Conservation (phyloP, 2,888 invertebrate genomes). For the Stictocephala bisonia region DNA sequence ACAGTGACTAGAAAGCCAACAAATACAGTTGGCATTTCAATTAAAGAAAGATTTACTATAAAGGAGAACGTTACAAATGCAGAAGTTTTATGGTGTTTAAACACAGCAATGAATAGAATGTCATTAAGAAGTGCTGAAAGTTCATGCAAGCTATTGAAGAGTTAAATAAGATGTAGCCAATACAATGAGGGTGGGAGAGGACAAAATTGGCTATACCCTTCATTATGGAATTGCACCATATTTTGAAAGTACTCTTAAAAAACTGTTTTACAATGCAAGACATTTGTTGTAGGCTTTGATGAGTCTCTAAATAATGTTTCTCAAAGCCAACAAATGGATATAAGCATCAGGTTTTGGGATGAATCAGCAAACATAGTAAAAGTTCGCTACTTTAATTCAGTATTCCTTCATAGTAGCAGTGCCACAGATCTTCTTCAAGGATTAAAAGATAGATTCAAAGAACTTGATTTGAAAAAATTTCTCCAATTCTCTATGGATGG, state of each 20-base stretch:
- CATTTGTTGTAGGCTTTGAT: slow-evolving; percentile 19
- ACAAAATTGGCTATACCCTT: background rate
- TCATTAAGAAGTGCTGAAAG: background rate
- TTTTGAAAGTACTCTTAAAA: slow-evolving; percentile 4
- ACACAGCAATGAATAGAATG: background rate
- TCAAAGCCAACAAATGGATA: slow-evolving; percentile 43
- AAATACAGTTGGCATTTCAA: too few species aligned
- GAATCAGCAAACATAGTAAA: slow-evolving; percentile 9
- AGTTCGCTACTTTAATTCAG: slow-evolving; percentile 30
- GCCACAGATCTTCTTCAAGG: background rate
- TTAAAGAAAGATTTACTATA: too few species aligned
- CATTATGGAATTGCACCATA: slow-evolving; percentile 1
- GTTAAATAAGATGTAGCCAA: background rate
- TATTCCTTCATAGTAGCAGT: background rate
- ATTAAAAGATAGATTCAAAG: background rate
- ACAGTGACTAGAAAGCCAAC: too few species aligned
- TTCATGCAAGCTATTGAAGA: background rate
- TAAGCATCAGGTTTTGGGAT: slow-evolving; percentile 34
- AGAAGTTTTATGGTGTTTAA: background rate
- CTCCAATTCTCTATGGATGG: slow-evolving; percentile 43
- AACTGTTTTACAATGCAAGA: background rate
- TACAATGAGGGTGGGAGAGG: background rate
- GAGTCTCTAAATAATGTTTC: slow-evolving; percentile 27
- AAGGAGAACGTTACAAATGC: background rate
- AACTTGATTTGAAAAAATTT: slow-evolving; percentile 15